Percentiles rank a stretch among this genome's conserved stretches.
These are phyloP conservation scores for Grantiella picta DNA, from an alignment of 2,113 vertebrate genomes.

Conservation along the genomic window DNA sequence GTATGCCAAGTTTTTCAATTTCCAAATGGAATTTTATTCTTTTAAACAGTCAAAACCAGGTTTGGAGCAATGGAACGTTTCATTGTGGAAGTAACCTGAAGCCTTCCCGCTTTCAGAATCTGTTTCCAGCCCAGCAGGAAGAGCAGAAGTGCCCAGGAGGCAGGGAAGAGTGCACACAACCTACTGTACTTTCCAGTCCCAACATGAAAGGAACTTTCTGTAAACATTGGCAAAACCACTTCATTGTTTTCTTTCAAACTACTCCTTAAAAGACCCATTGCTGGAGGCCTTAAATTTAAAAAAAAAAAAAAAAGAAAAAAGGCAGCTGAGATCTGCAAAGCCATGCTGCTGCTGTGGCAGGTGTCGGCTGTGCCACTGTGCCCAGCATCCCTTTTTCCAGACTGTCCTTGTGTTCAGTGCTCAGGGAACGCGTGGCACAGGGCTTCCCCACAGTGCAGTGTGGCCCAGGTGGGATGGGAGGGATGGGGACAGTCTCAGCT, in stretches of 20 bases:
- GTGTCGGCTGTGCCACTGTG: rapidly evolving
- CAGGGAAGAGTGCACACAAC: neutral
- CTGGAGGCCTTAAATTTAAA: neutral
- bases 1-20: neutral
- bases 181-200: neutral
- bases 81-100: neutral
- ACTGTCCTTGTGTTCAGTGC: neutral
- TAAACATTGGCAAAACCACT: neutral
- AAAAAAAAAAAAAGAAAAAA: neutral
- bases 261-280: neutral
- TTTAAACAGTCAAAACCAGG: rapidly evolving
- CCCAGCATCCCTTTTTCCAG: neutral
- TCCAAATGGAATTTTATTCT: neutral
- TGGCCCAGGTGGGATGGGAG: neutral
- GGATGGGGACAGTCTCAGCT: neutral
- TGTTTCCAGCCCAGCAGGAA: neutral
- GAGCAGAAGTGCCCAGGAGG: neutral
- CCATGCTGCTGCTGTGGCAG: neutral
- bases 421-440: rapidly evolving
- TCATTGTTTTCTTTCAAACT: neutral
- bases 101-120: neutral
- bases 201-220: neutral
- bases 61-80: neutral
- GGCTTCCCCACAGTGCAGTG: rapidly evolving
- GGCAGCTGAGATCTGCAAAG: neutral